Evolutionary conservation across 2,113 vertebrate genomes (phyloP).

Genomic region (Chaetorhynchus papuensis): DNA sequence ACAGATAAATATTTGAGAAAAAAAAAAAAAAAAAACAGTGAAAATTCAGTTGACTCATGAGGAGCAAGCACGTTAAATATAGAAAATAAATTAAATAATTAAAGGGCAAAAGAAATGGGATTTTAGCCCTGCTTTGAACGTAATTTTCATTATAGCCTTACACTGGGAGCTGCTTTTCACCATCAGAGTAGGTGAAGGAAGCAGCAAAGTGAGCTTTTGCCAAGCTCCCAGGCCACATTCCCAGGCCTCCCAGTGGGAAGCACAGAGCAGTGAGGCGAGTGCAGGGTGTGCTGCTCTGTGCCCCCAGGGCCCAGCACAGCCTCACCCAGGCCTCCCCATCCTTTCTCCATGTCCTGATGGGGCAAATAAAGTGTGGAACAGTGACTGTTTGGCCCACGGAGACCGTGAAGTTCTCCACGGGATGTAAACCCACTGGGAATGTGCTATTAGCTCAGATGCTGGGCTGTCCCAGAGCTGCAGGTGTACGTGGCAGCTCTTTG

Average conservation of each 20-base stretch:
- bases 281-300: rapidly evolving
- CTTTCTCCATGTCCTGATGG: background rate
- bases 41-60: background rate
- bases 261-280: background rate
- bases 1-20: conserved; percentile 26
- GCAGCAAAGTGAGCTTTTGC: background rate
- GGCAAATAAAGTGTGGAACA: background rate
- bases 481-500: background rate
- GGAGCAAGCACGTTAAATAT: background rate
- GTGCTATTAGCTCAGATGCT: rapidly evolving
- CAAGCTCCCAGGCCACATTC: background rate
- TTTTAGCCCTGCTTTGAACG: background rate
- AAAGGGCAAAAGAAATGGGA: background rate
- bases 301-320: background rate
- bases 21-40: background rate
- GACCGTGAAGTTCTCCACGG: background rate
- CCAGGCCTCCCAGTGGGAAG: rapidly evolving
- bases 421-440: background rate
- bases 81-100: conserved; percentile 47
- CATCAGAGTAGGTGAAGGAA: background rate
- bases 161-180: background rate
- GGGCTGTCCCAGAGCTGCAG: background rate
- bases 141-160: background rate
- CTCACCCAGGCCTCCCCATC: background rate
- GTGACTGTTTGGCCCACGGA: background rate